Base-by-base conservation (phyloP, 2,113 vertebrate species). In the Muscicapa adusta region DNA sequence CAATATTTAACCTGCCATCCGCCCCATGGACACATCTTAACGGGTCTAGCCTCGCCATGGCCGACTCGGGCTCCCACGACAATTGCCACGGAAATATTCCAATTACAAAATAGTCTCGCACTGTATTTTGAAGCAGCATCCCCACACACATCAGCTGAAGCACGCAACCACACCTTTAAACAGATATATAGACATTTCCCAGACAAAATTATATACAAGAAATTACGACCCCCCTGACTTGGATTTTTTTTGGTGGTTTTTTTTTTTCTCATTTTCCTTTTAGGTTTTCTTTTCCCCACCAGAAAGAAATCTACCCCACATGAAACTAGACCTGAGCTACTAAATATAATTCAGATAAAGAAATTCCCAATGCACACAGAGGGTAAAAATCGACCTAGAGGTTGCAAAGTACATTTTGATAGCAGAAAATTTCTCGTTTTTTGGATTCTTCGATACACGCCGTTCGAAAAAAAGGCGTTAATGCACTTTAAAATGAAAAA, bases 1-100 rank as follows among this genome's bases (percentile, higher is more conserved):
- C 71, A 90, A 67, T 36, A 71, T 96, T 92, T 92, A 97, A 96
- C 90, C 95, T 97, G 93, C 83, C 79, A 38, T 51, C 73, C 85
- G 84, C 63, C 93, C 74, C 74, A 15, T n/a, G 94, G 83, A 65
- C 90, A 50, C 80, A 53, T 94, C 94, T 86, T 88, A 93, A 88
- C 66, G 62, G 62, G 58, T 75, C 57, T 79, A 76, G 60, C 80
- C 76, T 91, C 40, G 23, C 89, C 71, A 57, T 72, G 79, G 91
- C 73, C 76, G 57, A 57, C 80, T 54, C 65, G 16, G n/a, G 45
- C 81, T 92, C 40, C 78, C 83, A 86, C 66, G 24, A 56, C 94
- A 95, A 77, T 93, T 74, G 42, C 85, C 93, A 61, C 31, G 31
- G 76, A 94, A 96, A 95, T 56, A 83, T 33, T 82, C 63, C 80